phyloP scores from a whole-genome alignment of 2,888 invertebrate genomes.

The Rotaria magnacalcarata region DNA sequence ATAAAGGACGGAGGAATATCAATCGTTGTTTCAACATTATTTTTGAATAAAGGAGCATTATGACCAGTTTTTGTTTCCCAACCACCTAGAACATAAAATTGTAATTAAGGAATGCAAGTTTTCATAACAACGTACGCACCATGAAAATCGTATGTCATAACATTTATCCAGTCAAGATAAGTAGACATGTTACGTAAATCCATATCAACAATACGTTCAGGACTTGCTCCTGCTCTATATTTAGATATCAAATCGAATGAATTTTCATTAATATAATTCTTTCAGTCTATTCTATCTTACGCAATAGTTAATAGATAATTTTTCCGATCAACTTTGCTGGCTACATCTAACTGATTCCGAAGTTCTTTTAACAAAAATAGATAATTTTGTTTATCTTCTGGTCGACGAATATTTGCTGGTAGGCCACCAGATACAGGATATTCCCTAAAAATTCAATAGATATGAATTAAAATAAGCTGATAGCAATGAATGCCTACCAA shows the following conservation, averaged over 20 bases:
- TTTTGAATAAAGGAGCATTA: slow-evolving; percentile 10
- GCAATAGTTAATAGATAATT: neutral
- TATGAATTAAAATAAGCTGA: neutral
- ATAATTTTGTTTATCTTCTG: slow-evolving; percentile 6
- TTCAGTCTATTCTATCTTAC: neutral
- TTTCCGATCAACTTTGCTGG: neutral
- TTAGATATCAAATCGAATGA: neutral
- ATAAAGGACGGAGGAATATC: neutral
- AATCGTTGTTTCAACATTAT: neutral
- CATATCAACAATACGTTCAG: slow-evolving; percentile 23
- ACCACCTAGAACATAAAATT: neutral
- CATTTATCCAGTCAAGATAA: neutral
- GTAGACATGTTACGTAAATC: neutral
- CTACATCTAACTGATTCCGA: neutral
- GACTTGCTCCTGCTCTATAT: neutral
- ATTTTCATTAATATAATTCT: neutral
- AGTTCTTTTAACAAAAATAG: neutral
- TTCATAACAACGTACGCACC: neutral
- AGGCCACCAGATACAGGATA: slow-evolving; percentile 29
- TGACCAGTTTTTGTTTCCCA: slow-evolving; percentile 29
- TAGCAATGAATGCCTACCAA: neutral
- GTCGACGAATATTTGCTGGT: neutral
- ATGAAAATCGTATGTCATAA: slow-evolving; percentile 33
- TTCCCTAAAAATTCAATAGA: neutral
- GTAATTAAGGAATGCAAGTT: neutral